Percentiles rank a stretch among this genome's conserved stretches.
These are phyloP conservation scores for Acromyrmex heyeri DNA, from an alignment of 1,140 invertebrate genomes.

Conservation along the genomic window DNA sequence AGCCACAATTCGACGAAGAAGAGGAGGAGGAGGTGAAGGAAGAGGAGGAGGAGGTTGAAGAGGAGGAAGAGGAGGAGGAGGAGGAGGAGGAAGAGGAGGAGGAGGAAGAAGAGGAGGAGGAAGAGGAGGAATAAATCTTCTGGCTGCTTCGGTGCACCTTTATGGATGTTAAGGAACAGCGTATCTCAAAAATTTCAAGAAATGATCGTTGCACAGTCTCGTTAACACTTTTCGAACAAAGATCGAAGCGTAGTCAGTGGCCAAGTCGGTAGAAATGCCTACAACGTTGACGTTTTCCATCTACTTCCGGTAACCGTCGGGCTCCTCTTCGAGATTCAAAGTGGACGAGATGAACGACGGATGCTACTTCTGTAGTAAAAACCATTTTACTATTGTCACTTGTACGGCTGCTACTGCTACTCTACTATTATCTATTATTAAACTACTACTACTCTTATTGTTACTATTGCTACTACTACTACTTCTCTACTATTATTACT, in stretches of 20 bases:
- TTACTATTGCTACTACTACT: slow-evolving; percentile 74
- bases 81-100: slow-evolving; percentile 90
- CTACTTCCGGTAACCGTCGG: slow-evolving; percentile 19
- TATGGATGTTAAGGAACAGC: slow-evolving; percentile 13
- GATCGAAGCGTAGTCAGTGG: slow-evolving; percentile 58
- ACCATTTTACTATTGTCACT: slow-evolving; percentile 64
- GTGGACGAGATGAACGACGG: slow-evolving; percentile 27
- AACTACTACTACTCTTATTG: slow-evolving; percentile 69
- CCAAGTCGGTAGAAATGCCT: slow-evolving; percentile 53
- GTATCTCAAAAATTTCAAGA: slow-evolving; percentile 28
- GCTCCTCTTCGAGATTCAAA: neutral
- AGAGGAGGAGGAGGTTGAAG: slow-evolving; percentile 91
- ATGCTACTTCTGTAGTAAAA: neutral
- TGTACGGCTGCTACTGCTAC: slow-evolving; percentile 32
- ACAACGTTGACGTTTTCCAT: slow-evolving; percentile 21
- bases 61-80: slow-evolving; percentile 91
- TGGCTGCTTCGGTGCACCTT: neutral
- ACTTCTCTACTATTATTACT: slow-evolving; percentile 72
- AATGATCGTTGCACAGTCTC: slow-evolving; percentile 59
- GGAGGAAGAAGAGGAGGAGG: slow-evolving; percentile 87
- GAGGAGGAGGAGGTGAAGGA: slow-evolving; percentile 91
- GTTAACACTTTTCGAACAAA: slow-evolving; percentile 63
- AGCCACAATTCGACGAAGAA: slow-evolving; percentile 88
- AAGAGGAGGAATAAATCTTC: slow-evolving; percentile 87
- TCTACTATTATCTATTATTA: slow-evolving; percentile 49